Evolutionary conservation across 2,888 invertebrate species (phyloP).

Genomic region (Malachius bipustulatus): DNA sequence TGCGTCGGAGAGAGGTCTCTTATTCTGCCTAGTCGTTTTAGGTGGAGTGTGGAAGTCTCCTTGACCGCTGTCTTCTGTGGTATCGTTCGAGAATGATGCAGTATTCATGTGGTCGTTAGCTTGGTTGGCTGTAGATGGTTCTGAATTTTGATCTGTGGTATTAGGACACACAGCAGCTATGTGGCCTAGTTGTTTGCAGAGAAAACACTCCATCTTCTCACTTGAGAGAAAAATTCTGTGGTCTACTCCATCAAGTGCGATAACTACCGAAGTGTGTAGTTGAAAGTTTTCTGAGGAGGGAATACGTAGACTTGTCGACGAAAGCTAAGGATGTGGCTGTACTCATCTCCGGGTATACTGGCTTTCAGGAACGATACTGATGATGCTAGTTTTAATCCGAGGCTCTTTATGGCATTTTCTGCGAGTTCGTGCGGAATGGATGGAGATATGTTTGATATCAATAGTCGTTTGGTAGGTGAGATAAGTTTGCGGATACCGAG

Average conservation of each 20-base stretch:
- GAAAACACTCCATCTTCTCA: constrained; percentile 11
- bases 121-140: no score
- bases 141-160: no score
- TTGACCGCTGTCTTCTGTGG: no score
- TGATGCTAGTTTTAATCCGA: constrained; percentile 16
- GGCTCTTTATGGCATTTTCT: constrained; percentile 14
- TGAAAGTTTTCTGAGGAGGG: constrained; percentile 10
- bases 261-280: constrained; percentile 9
- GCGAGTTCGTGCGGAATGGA: constrained; percentile 18
- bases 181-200: constrained; percentile 12
- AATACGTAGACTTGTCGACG: constrained; percentile 17
- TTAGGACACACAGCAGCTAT: constrained; percentile 8
- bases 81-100: no score
- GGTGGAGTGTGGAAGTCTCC: no score
- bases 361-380: constrained; percentile 19
- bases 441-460: constrained; percentile 23
- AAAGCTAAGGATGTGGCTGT: no score
- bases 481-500: constrained; percentile 17
- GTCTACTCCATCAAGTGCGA: constrained; percentile 8
- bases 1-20: no score
- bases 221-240: constrained; percentile 11
- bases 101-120: no score
- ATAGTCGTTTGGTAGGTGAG: constrained; percentile 17
- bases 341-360: constrained; percentile 19
- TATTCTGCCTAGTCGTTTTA: no score